Evolutionary conservation across 2,113 vertebrate species (phyloP).

Genomic region (Manacus vitellinus): DNA sequence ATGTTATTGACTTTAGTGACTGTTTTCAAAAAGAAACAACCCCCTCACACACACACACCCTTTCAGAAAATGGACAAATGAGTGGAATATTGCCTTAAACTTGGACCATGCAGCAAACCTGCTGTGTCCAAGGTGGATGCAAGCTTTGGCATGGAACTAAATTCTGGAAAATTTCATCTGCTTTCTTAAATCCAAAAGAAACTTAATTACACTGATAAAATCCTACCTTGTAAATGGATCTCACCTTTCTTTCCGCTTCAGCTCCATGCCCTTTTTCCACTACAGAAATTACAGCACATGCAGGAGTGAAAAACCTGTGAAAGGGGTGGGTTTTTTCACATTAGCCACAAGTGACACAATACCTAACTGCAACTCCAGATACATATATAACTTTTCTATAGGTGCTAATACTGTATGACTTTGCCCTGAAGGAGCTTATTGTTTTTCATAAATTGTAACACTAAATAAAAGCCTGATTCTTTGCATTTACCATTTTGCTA

Average conservation of each 20-base stretch:
- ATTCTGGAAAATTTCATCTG: not conserved
- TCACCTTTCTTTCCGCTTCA: not conserved
- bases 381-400: not conserved
- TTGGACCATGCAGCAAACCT: not conserved
- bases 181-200: not conserved
- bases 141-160: not conserved
- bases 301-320: not conserved
- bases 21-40: not conserved
- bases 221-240: not conserved
- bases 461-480: not conserved
- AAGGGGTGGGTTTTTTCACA: not conserved
- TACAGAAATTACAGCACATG: not conserved
- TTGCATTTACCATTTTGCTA: not conserved
- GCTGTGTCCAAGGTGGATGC: not conserved
- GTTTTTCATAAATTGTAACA: not conserved
- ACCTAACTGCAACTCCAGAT: not conserved
- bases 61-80: not conserved
- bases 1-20: not conserved
- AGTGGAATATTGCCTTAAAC: not conserved
- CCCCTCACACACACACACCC: rapidly evolving
- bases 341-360: not conserved
- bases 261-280: not conserved
- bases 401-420: not conserved
- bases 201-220: not conserved
- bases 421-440: not conserved